These are phyloP conservation scores for Butorides virescens DNA, from an alignment of 2,113 vertebrate species.

Conservation along the genomic window DNA sequence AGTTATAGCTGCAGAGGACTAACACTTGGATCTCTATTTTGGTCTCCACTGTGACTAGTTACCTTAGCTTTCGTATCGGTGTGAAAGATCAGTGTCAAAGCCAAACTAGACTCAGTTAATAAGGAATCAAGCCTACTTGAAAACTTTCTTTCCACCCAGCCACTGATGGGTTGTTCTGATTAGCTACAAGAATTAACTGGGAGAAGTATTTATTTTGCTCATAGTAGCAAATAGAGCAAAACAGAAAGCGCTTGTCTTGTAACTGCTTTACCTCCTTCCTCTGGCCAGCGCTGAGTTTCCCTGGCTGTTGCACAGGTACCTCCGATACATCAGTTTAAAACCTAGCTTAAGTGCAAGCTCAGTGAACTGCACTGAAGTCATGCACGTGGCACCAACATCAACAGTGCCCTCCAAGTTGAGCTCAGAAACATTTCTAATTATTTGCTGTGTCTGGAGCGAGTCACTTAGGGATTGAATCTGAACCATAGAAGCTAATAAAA, in stretches of 20 bases:
- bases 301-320: neutral
- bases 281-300: neutral
- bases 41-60: neutral
- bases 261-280: neutral
- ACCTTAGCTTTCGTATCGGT: accelerated
- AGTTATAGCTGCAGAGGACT: neutral
- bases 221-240: neutral
- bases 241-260: neutral
- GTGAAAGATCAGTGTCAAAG: neutral
- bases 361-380: neutral
- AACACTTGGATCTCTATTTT: neutral
- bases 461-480: neutral
- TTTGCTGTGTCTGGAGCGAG: neutral
- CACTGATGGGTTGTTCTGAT: neutral
- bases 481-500: neutral
- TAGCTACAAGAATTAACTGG: neutral
- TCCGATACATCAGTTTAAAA: neutral
- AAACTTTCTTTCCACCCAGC: neutral
- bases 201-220: neutral
- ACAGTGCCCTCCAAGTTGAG: neutral
- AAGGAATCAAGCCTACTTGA: neutral
- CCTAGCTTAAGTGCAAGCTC: neutral
- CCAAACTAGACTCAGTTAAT: neutral
- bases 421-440: neutral
- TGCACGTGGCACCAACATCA: neutral